Evolutionary conservation across 2,888 invertebrate species (phyloP).

Genomic region (Campoplex capitator): DNA sequence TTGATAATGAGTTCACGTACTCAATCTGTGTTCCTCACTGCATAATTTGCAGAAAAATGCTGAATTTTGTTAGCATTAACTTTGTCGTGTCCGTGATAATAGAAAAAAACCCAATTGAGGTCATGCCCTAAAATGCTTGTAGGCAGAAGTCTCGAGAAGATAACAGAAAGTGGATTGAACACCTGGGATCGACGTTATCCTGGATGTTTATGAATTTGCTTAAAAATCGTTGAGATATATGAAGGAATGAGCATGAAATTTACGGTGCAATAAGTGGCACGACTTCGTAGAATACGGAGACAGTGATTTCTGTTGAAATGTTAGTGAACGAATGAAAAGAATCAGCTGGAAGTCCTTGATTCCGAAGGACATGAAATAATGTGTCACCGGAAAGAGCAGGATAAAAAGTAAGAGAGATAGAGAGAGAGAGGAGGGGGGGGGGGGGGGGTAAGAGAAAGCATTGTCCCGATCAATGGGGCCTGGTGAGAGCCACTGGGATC

Average conservation of each 20-base stretch:
- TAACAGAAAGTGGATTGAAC: background rate
- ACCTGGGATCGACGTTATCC: background rate
- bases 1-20: background rate
- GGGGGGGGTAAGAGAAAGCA: background rate
- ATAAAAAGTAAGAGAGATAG: background rate
- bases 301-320: constrained; percentile 31
- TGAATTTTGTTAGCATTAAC: background rate
- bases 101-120: background rate
- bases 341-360: constrained; percentile 36
- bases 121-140: background rate
- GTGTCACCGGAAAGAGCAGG: constrained; percentile 37
- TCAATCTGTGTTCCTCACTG: background rate
- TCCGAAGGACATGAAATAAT: constrained; percentile 39
- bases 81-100: background rate
- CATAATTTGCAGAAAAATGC: background rate
- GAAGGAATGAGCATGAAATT: background rate
- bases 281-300: background rate
- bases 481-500: constrained; percentile 75
- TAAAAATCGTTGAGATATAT: constrained; percentile 7
- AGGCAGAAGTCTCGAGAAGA: background rate
- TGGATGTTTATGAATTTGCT: background rate
- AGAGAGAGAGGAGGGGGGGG: background rate
- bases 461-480: constrained; percentile 38
- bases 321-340: constrained; percentile 34
- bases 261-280: constrained; percentile 1